Conservation (phyloP, 2,888 invertebrate species). For the Pristionchus entomophagus region DNA sequence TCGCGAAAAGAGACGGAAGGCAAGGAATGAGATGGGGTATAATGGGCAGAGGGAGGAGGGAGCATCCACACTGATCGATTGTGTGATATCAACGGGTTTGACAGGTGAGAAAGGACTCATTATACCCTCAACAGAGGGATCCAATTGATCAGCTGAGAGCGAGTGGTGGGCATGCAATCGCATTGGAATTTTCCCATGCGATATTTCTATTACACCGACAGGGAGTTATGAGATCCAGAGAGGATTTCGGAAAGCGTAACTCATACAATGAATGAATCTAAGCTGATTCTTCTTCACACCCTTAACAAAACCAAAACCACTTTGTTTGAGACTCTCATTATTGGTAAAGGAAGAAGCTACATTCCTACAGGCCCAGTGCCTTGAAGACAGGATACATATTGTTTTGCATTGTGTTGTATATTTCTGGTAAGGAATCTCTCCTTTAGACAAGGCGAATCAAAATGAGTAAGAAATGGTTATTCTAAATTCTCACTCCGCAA, state of each 20-base stretch:
- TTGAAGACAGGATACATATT: no score
- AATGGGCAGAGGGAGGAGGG: not conserved
- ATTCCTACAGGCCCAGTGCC: no score
- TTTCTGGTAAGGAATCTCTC: no score
- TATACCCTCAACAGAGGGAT: not conserved
- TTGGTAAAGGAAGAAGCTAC: no score
- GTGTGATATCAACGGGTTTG: slow-evolving; percentile 38
- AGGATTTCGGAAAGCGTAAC: not conserved
- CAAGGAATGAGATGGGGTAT: slow-evolving; percentile 11
- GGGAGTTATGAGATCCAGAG: not conserved
- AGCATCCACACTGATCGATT: slow-evolving; percentile 37
- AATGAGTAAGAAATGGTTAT: not conserved
- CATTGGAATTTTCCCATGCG: not conserved
- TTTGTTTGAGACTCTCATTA: no score
- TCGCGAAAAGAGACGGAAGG: slow-evolving; percentile 37
- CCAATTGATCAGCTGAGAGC: slow-evolving; percentile 14
- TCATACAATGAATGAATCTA: no score
- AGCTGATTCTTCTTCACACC: no score
- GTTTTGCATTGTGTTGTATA: no score
- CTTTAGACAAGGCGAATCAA: no score
- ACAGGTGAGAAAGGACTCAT: slow-evolving; percentile 39
- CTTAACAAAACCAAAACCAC: no score
- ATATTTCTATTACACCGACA: not conserved
- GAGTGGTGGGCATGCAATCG: not conserved
- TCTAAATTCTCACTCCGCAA: slow-evolving; percentile 82